Evolutionary conservation across 2,113 vertebrate genomes (phyloP).

Genomic region (Protobothrops flavoviridis): DNA sequence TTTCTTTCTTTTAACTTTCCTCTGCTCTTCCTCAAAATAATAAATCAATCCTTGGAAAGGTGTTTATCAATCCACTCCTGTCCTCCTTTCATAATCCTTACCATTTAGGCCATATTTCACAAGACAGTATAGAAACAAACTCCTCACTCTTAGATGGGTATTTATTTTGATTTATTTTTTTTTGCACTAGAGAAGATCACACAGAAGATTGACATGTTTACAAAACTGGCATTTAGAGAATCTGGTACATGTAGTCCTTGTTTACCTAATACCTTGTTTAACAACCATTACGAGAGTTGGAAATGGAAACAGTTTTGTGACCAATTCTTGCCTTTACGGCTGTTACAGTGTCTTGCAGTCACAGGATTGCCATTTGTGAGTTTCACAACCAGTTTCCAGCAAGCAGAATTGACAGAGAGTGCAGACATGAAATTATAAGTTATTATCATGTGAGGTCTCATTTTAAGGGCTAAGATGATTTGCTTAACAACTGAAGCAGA

Average conservation of each 20-base stretch:
- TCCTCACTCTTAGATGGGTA: not conserved
- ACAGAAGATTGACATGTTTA: not conserved
- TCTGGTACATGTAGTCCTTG: not conserved
- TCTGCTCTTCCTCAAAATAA: not conserved
- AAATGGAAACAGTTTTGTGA: not conserved
- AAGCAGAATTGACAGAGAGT: not conserved
- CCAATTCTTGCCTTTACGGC: not conserved
- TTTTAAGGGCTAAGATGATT: not conserved
- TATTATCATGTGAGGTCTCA: not conserved
- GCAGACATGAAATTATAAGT: not conserved
- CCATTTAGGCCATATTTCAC: not conserved
- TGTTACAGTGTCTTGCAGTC: not conserved
- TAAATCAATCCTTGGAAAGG: not conserved
- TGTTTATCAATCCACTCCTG: not conserved
- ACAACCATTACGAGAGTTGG: not conserved
- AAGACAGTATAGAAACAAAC: not conserved
- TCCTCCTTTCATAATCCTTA: not conserved
- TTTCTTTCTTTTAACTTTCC: not conserved
- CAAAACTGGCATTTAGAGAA: not conserved
- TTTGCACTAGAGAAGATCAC: not conserved
- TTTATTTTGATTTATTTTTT: not conserved
- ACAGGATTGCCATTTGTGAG: not conserved
- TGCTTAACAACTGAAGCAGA: not conserved
- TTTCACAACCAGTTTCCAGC: not conserved
- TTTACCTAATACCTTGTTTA: not conserved